phyloP scores from a whole-genome alignment of 2,113 vertebrate genomes.

The Lichenostomus cassidix region DNA sequence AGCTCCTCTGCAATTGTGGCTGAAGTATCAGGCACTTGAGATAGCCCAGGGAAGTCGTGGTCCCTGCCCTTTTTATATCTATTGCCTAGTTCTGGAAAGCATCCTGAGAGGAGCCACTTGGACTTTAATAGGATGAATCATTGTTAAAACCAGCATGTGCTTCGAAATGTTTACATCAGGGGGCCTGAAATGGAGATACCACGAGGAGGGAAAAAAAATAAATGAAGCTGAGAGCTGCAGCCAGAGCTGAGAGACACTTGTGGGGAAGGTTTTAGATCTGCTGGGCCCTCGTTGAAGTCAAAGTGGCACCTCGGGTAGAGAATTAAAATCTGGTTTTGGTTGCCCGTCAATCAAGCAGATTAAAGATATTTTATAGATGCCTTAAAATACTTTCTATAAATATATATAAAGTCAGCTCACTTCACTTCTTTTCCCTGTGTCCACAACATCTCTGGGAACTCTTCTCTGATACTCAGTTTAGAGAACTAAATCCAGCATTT shows the following conservation, averaged over 20 bases:
- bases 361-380: not conserved
- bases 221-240: not conserved
- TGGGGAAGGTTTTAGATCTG: not conserved
- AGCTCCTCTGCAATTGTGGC: not conserved
- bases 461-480: not conserved
- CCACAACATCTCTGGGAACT: not conserved
- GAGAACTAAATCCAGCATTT: not conserved
- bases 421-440: not conserved
- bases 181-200: slow-evolving; percentile 25
- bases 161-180: slow-evolving; percentile 44
- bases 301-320: not conserved
- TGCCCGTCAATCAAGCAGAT: not conserved
- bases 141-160: slow-evolving; percentile 32
- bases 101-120: slow-evolving; percentile 56
- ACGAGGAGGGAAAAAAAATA: not conserved
- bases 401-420: not conserved
- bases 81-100: slow-evolving; percentile 61
- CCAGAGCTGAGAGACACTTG: not conserved
- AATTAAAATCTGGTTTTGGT: not conserved
- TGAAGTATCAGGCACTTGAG: slow-evolving; percentile 57
- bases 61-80: slow-evolving; percentile 63
- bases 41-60: slow-evolving; percentile 31
- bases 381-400: not conserved
- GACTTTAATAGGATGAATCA: slow-evolving; percentile 59
- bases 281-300: not conserved